Evolutionary conservation across 2,888 invertebrate genomes (phyloP).

Genomic region (Gryllus longicercus): DNA sequence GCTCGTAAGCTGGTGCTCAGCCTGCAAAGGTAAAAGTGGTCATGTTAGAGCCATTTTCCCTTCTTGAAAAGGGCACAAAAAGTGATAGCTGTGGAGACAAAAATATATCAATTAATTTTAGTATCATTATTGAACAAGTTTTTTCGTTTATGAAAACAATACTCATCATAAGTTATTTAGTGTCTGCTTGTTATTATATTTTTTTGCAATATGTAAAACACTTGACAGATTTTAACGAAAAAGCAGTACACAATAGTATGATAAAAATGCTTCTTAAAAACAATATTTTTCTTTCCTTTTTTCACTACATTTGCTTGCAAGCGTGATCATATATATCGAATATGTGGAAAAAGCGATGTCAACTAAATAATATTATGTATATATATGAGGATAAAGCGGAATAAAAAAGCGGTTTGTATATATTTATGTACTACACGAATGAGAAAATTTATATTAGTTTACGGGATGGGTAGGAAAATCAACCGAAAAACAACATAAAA

Average conservation of each 20-base stretch:
- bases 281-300: not conserved
- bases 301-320: not conserved
- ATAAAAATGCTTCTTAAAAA: not conserved
- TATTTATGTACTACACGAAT: not conserved
- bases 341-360: not conserved
- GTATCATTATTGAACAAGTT: not conserved
- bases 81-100: not conserved
- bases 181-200: not conserved
- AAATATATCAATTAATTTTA: constrained; percentile 4
- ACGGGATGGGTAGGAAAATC: not conserved
- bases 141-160: not conserved
- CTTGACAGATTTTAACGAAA: not conserved
- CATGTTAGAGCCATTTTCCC: not conserved
- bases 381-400: not conserved
- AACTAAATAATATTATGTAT: constrained; percentile 7
- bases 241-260: not conserved
- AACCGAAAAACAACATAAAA: not conserved
- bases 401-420: not conserved
- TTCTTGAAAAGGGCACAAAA: not conserved
- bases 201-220: not conserved
- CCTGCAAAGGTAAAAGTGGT: not conserved
- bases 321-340: not conserved
- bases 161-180: not conserved
- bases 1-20: not conserved
- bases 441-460: not conserved